Evolutionary conservation across 2,113 vertebrate species (phyloP).

Genomic region (Malurus alboscapulatus): DNA sequence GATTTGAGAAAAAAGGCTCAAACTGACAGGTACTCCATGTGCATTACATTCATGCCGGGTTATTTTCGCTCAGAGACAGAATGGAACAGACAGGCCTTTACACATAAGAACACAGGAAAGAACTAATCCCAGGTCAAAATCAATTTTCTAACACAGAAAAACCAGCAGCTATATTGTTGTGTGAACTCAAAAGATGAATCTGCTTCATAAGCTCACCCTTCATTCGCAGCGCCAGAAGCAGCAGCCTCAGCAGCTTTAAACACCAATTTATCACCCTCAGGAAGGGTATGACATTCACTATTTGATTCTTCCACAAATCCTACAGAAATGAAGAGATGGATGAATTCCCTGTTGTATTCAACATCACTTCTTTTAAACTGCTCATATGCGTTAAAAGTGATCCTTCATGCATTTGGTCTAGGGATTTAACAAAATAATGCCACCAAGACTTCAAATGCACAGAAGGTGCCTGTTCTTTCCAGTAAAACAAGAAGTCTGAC

Average conservation of each 20-base stretch:
- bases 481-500: not conserved
- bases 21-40: not conserved
- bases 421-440: not conserved
- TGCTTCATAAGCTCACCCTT: slow-evolving; percentile 41
- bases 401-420: not conserved
- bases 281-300: not conserved
- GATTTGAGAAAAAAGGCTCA: not conserved
- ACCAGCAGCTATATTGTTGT: not conserved
- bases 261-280: not conserved
- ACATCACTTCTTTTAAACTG: not conserved
- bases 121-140: not conserved
- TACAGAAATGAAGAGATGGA: not conserved
- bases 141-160: not conserved
- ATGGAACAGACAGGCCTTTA: not conserved
- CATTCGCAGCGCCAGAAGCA: not conserved
- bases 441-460: not conserved
- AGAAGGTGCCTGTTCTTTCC: not conserved
- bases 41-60: not conserved
- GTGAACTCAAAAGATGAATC: not conserved
- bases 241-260: slow-evolving; percentile 22
- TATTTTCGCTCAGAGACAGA: not conserved
- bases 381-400: not conserved
- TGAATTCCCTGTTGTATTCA: not conserved
- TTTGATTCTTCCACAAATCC: slow-evolving; percentile 30
- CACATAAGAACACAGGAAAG: not conserved